phyloP scores from a whole-genome alignment of 2,113 vertebrate genomes.

The Pelmatolapia mariae region DNA sequence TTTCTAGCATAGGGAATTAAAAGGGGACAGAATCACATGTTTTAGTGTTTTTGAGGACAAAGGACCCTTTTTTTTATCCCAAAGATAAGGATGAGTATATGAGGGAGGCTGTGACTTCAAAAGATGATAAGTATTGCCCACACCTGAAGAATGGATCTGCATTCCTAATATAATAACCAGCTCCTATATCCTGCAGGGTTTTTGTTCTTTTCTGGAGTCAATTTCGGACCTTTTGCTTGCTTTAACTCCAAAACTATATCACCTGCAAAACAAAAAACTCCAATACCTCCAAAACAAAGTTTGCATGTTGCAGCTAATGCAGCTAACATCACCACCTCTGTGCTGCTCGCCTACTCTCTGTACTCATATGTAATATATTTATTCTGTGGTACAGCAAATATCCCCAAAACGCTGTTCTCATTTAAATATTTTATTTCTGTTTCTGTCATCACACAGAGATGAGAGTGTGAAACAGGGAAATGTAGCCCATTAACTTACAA shows the following conservation, averaged over 20 bases:
- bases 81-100: not conserved
- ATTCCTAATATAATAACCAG: not conserved
- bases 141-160: not conserved
- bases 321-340: not conserved
- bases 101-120: not conserved
- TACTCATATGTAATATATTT: not conserved
- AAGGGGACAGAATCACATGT: not conserved
- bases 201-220: fast-evolving
- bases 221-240: fast-evolving
- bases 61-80: not conserved
- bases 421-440: not conserved
- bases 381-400: not conserved
- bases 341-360: not conserved
- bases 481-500: not conserved
- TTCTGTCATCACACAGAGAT: not conserved
- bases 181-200: not conserved
- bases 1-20: not conserved
- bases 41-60: not conserved
- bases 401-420: not conserved
- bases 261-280: fast-evolving
- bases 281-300: not conserved
- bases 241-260: not conserved
- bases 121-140: not conserved
- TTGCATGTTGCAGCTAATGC: not conserved
- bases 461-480: not conserved